These are phyloP conservation scores for Babylonia areolata DNA, from an alignment of 1,140 invertebrate genomes.

Conservation along the genomic window DNA sequence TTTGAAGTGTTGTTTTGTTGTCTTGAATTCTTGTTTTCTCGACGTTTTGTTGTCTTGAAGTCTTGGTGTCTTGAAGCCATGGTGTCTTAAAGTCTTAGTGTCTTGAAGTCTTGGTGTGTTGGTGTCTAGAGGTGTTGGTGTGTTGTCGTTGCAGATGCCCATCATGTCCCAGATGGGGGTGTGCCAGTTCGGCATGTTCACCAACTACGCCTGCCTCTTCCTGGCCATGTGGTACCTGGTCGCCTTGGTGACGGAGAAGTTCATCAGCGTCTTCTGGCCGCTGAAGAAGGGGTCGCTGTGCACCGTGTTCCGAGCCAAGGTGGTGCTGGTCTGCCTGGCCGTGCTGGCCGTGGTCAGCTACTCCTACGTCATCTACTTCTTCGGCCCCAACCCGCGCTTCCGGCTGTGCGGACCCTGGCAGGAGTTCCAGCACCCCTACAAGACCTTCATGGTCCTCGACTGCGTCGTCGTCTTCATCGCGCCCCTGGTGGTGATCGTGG, in stretches of 20 bases:
- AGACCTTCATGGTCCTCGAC: constrained; percentile 48
- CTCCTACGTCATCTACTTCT: constrained; percentile 58
- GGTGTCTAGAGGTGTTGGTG: too few relatives aligned
- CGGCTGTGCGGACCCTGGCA: constrained; percentile 40
- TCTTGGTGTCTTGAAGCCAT: too few relatives aligned
- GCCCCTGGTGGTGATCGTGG: constrained; percentile 48
- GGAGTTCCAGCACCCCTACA: constrained; percentile 43
- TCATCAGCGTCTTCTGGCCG: constrained; percentile 64
- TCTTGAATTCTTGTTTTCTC: too few relatives aligned
- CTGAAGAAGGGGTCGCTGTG: constrained; percentile 57
- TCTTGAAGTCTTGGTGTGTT: too few relatives aligned
- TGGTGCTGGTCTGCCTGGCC: constrained; percentile 54
- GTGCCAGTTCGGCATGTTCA: constrained; percentile 58
- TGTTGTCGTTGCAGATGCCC: constrained; percentile 21
- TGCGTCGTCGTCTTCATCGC: constrained; percentile 52
- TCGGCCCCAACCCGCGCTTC: constrained; percentile 33
- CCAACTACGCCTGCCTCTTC: constrained; percentile 60
- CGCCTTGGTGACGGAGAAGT: constrained; percentile 65
- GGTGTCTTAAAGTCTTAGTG: too few relatives aligned
- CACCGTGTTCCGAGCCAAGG: constrained; percentile 61
- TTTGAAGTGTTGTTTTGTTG: too few relatives aligned
- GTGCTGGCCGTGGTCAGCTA: constrained; percentile 55
- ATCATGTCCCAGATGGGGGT: constrained; percentile 48
- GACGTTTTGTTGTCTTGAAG: too few relatives aligned
- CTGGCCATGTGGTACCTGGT: constrained; percentile 69